Percentiles rank a stretch among this genome's conserved stretches.
These are phyloP conservation scores for Varanus salvator DNA, from an alignment of 2,113 vertebrate species.

Conservation along the genomic window DNA sequence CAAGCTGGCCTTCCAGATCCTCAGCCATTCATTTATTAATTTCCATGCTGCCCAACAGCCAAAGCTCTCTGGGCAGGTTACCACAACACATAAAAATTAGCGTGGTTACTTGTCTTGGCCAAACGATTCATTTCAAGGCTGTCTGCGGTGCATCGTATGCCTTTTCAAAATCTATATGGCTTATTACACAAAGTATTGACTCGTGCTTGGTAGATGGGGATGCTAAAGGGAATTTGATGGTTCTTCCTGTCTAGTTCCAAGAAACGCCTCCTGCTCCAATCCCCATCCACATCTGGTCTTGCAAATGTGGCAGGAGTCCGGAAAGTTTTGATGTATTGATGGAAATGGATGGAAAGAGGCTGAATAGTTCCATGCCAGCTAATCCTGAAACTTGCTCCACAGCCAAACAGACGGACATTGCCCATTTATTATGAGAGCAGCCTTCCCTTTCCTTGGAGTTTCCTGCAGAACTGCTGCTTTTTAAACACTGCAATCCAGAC, in stretches of 20 bases:
- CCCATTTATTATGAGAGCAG: background rate
- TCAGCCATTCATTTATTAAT: too few species aligned
- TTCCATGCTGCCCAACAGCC: too few species aligned
- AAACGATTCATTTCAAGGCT: background rate
- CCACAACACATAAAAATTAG: too few species aligned
- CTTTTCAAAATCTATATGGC: background rate
- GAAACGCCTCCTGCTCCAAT: conserved; percentile 32
- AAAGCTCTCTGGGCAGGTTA: too few species aligned
- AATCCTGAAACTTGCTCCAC: conserved; percentile 31
- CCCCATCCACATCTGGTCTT: background rate
- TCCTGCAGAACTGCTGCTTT: conserved; percentile 40
- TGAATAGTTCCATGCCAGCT: conserved; percentile 22
- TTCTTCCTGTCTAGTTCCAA: conserved; percentile 27
- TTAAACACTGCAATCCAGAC: background rate
- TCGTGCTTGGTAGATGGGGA: background rate
- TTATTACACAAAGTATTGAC: background rate
- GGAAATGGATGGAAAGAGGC: background rate
- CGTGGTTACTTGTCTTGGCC: background rate
- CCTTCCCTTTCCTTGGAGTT: conserved; percentile 39
- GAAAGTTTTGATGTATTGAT: background rate
- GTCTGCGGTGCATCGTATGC: background rate
- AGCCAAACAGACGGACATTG: conserved; percentile 31
- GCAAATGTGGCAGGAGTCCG: background rate
- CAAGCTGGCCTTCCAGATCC: too few species aligned
- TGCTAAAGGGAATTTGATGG: conserved; percentile 46